phyloP scores from a whole-genome alignment of 2,797 vertebrate species.

The Cichlasoma orientale region DNA sequence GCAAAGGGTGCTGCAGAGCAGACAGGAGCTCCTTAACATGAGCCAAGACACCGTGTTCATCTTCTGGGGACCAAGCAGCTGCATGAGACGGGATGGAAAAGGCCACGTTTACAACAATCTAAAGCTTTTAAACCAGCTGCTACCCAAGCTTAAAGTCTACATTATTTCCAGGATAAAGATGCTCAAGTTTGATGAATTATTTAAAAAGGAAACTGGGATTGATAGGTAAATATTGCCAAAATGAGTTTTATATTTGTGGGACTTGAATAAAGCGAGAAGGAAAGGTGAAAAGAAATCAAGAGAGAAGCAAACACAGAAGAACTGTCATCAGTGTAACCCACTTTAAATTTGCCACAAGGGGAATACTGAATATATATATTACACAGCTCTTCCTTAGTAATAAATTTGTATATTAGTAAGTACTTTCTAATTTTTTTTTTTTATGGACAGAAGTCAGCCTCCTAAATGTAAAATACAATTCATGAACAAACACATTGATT shows the following conservation, averaged over 20 bases:
- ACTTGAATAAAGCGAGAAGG: background rate
- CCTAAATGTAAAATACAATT: background rate
- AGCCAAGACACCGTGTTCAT: slow-evolving; percentile 90
- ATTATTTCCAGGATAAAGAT: slow-evolving; percentile 90
- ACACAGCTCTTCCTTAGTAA: background rate
- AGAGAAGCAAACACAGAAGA: background rate
- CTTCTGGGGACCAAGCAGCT: slow-evolving; percentile 93
- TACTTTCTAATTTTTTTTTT: background rate
- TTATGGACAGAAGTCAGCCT: background rate
- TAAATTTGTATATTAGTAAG: background rate
- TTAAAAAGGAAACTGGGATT: slow-evolving; percentile 90
- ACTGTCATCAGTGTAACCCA: background rate
- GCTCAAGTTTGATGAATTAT: slow-evolving; percentile 90
- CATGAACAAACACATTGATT: background rate
- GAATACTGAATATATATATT: no score
- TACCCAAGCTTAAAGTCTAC: slow-evolving; percentile 86
- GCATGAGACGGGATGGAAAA: slow-evolving; percentile 90
- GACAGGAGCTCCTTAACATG: slow-evolving; percentile 86
- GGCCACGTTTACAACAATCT: slow-evolving; percentile 89
- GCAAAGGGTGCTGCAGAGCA: slow-evolving; percentile 86
- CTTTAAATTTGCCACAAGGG: background rate
- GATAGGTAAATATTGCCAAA: slow-evolving; percentile 82
- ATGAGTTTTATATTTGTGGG: background rate
- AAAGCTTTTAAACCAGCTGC: slow-evolving; percentile 86
- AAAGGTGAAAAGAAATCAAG: background rate